Evolutionary conservation across 2,888 invertebrate genomes (phyloP).

Genomic region (Plebejus anna): DNA sequence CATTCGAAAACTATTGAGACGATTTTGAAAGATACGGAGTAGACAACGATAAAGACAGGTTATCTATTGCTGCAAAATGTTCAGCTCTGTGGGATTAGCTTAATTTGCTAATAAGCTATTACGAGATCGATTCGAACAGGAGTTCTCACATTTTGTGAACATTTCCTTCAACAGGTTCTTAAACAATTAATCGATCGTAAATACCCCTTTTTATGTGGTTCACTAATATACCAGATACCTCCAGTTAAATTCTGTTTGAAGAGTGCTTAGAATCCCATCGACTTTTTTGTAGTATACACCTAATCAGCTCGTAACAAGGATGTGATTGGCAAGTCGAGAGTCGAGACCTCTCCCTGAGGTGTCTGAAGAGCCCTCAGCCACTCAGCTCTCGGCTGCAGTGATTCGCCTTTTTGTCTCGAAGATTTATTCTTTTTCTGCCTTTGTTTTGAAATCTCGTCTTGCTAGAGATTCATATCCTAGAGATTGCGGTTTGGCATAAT

Average conservation of each 20-base stretch:
- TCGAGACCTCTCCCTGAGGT: conserved; percentile 17
- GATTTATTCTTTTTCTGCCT: neutral
- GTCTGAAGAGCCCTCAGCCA: conserved; percentile 13
- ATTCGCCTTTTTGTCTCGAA: neutral
- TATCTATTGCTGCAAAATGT: too few species aligned
- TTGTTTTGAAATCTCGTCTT: neutral
- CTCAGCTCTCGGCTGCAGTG: neutral
- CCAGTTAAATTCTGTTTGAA: neutral
- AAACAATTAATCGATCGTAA: too few species aligned
- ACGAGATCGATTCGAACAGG: too few species aligned
- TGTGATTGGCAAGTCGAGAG: conserved; percentile 9
- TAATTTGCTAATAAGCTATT: too few species aligned
- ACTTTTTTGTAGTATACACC: neutral
- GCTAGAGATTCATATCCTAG: too few species aligned
- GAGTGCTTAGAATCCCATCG: neutral
- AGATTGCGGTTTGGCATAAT: too few species aligned
- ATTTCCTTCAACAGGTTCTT: neutral
- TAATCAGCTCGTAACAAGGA: neutral
- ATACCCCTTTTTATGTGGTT: neutral
- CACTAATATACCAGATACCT: neutral
- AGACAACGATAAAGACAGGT: too few species aligned
- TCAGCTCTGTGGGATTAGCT: too few species aligned
- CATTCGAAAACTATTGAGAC: too few species aligned
- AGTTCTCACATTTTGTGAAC: too few species aligned
- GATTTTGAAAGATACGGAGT: too few species aligned